These are phyloP conservation scores for Octomys mimax DNA, from an alignment of 2,797 vertebrate genomes.

Conservation along the genomic window DNA sequence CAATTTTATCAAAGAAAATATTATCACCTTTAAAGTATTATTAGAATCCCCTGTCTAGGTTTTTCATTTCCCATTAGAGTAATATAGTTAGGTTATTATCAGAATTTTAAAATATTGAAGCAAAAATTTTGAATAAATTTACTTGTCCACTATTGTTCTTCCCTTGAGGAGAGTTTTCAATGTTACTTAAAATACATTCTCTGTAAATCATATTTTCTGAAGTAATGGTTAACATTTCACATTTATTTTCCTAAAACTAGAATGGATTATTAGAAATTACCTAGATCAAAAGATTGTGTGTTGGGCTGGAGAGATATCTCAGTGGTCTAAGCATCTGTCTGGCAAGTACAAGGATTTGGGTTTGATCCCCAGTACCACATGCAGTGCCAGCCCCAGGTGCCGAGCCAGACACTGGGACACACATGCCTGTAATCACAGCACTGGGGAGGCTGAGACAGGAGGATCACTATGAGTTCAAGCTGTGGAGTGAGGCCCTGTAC, in stretches of 20 bases:
- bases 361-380: too few species aligned
- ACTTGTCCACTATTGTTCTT: neutral
- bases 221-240: neutral
- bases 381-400: too few species aligned
- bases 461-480: too few species aligned
- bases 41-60: neutral
- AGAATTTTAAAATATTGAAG: conserved; percentile 5
- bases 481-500: too few species aligned
- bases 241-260: neutral
- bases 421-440: too few species aligned
- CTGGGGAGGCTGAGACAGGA: too few species aligned
- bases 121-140: conserved; percentile 26
- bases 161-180: conserved; percentile 33
- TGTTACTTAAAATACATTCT: neutral
- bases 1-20: conserved; percentile 55
- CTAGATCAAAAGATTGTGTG: neutral
- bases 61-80: neutral
- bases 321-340: too few species aligned
- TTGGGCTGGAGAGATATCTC: too few species aligned
- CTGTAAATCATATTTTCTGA: conserved; percentile 14
- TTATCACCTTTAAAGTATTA: conserved; percentile 1
- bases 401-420: too few species aligned
- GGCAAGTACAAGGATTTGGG: too few species aligned
- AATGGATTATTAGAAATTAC: neutral
- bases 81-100: neutral